phyloP scores from a whole-genome alignment of 1,140 invertebrate genomes.

The Nixonia krombeini region DNA sequence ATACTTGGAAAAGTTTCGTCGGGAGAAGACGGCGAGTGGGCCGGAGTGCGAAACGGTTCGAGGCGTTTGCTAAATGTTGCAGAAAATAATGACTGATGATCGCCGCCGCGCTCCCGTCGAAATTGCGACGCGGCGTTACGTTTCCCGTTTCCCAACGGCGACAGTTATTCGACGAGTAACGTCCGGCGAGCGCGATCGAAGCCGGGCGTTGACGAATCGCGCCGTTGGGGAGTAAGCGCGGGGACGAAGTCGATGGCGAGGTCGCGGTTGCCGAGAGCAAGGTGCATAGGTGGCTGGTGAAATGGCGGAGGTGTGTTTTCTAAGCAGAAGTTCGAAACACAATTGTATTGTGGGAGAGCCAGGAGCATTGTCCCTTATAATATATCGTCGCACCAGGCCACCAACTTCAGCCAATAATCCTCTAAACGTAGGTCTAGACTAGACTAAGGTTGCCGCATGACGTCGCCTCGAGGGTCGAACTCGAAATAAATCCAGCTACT shows the following conservation, averaged over 20 bases:
- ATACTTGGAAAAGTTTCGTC: slow-evolving; percentile 69
- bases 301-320: slow-evolving; percentile 30
- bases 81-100: slow-evolving; percentile 72
- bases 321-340: slow-evolving; percentile 49
- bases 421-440: slow-evolving; percentile 49
- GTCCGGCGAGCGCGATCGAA: too few relatives aligned
- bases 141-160: slow-evolving; percentile 30
- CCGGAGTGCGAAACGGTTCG: slow-evolving; percentile 67
- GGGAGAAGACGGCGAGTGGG: slow-evolving; percentile 54
- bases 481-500: slow-evolving; percentile 18
- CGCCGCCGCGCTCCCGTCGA: slow-evolving; percentile 31
- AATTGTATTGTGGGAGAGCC: slow-evolving; percentile 53
- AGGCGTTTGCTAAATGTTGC: slow-evolving; percentile 71
- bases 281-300: slow-evolving; percentile 26
- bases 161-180: too few relatives aligned
- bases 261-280: too few relatives aligned
- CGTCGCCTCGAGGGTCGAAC: slow-evolving; percentile 18
- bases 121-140: slow-evolving; percentile 19
- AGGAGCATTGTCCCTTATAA: slow-evolving; percentile 55
- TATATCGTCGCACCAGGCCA: slow-evolving; percentile 55
- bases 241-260: too few relatives aligned
- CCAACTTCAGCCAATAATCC: slow-evolving; percentile 62
- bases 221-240: too few relatives aligned
- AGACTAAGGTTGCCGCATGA: slow-evolving; percentile 28
- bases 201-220: too few relatives aligned